These are phyloP conservation scores for Diploscapter pachys DNA, from an alignment of 1,140 invertebrate genomes.

Conservation along the genomic window DNA sequence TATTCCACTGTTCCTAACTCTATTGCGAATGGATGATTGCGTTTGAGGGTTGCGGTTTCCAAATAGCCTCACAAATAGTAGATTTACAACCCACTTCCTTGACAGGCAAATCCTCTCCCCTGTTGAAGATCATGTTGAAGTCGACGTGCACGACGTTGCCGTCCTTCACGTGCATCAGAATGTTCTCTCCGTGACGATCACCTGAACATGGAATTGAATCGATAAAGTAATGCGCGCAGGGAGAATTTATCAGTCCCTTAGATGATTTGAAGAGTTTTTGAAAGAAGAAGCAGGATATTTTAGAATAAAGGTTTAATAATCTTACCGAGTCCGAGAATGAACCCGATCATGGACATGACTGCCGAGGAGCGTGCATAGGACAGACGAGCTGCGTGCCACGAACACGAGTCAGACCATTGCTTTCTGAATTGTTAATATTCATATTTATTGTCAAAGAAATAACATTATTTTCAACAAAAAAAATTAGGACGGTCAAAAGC, in stretches of 20 bases:
- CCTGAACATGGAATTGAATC: slow-evolving; percentile 62
- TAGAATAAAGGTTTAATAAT: neutral
- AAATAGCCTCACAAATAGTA: too few relatives aligned
- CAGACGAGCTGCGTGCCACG: slow-evolving; percentile 70
- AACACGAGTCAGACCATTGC: slow-evolving; percentile 48
- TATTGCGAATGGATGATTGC: too few relatives aligned
- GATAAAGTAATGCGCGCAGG: too few relatives aligned
- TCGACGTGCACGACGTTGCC: slow-evolving; percentile 95
- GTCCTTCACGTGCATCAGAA: slow-evolving; percentile 81
- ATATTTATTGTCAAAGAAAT: too few relatives aligned
- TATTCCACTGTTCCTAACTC: too few relatives aligned
- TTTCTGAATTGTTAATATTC: slow-evolving; percentile 29
- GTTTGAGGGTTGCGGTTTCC: too few relatives aligned
- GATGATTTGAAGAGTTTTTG: too few relatives aligned
- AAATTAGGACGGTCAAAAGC: too few relatives aligned
- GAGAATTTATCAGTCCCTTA: too few relatives aligned
- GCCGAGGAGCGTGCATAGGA: slow-evolving; percentile 84
- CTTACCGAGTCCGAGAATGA: slow-evolving; percentile 77
- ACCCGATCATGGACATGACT: slow-evolving; percentile 97
- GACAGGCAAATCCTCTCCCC: slow-evolving; percentile 62
- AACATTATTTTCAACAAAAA: too few relatives aligned
- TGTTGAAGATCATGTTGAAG: slow-evolving; percentile 95
- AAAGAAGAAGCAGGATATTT: too few relatives aligned
- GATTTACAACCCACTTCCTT: slow-evolving; percentile 36
- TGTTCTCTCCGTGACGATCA: slow-evolving; percentile 96